phyloP scores from a whole-genome alignment of 1,140 invertebrate genomes.

The Drosophila ogumai region DNA sequence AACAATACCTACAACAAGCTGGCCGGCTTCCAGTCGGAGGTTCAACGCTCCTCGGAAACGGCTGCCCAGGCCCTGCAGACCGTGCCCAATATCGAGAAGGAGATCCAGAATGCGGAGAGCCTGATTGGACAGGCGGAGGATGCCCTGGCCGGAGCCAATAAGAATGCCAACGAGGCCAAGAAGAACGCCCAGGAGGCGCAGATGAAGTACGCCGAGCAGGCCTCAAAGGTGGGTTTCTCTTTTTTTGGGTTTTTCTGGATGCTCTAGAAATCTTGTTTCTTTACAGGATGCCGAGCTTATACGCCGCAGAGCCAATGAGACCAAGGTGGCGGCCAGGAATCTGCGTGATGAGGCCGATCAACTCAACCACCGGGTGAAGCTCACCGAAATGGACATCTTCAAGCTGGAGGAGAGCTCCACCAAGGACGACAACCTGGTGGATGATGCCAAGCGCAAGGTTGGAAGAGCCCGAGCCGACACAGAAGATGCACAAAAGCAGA shows the following conservation, averaged over 20 bases:
- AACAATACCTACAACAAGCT: conserved; percentile 92
- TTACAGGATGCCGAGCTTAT: conserved; percentile 90
- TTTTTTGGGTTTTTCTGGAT: no score
- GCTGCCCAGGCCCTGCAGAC: conserved; percentile 90
- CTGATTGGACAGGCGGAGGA: conserved; percentile 88
- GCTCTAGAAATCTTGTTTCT: background rate
- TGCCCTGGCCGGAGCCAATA: conserved; percentile 90
- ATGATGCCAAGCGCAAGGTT: conserved; percentile 91
- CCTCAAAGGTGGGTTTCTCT: conserved; percentile 87
- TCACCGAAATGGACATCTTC: conserved; percentile 89
- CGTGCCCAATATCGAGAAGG: conserved; percentile 90
- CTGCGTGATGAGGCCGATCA: conserved; percentile 92
- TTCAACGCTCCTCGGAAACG: conserved; percentile 91
- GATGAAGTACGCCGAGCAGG: conserved; percentile 89
- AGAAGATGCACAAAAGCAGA: conserved; percentile 91
- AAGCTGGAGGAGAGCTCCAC: conserved; percentile 90
- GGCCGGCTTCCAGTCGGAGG: conserved; percentile 94
- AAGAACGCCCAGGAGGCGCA: conserved; percentile 92
- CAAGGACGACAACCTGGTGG: conserved; percentile 90
- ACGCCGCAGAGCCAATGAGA: conserved; percentile 90
- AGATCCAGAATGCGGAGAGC: conserved; percentile 86
- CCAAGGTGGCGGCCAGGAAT: conserved; percentile 90
- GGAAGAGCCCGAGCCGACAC: conserved; percentile 94
- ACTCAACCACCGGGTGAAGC: conserved; percentile 89
- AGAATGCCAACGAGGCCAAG: conserved; percentile 91